Evolutionary conservation across 2,888 invertebrate species (phyloP), one percentile per base, ranked within the genome.

Genomic region (Drosophila mercatorum): DNA sequence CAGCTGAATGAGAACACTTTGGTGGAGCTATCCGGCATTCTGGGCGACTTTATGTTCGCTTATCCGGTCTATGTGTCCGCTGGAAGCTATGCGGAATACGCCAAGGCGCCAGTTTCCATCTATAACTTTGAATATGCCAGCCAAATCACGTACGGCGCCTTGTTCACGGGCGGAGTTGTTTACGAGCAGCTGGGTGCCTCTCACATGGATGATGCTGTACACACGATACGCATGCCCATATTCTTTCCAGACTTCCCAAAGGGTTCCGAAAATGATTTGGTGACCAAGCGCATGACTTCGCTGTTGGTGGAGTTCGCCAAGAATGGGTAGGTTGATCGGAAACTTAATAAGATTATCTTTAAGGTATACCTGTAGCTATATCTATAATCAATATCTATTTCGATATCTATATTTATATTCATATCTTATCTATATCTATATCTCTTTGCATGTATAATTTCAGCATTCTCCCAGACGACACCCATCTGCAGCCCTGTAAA

Each of bases 121-220:
- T 94, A 94, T 73, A 91, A 92, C 60, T 94, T 94, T 74, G 89
- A 91, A 17, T 94, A 93, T 76, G 83, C 80, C 43, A 94, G 91
- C 67, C 91, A 56, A 2, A 17, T 52, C n/a, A 40, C 92, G 0
- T 93, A 92, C 66, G 90, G 92, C 0, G 71, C 86, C 14, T 14
- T 92, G 0, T 92, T 66, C 11, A 44, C 61, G 5, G 66, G 55
- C 0, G 69, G 68, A 5, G 40, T 51, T 0, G 73, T 57, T 22
- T 43, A 63, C 0, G 81, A 72, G 3, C 68, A 88, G 11, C 80
- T 88, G 52, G 90, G 91, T 10, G 91, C 93, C 2, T 90, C 91
- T 2, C 94, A 94, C 78, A 92, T 93, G 75, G 94, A 94, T 80
- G 94, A 94, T 78, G 84, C 93, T 10, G 72, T 94, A n/a, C 94